These are phyloP conservation scores for Tupiocoris notatus DNA, from an alignment of 2,888 invertebrate genomes.

Conservation along the genomic window DNA sequence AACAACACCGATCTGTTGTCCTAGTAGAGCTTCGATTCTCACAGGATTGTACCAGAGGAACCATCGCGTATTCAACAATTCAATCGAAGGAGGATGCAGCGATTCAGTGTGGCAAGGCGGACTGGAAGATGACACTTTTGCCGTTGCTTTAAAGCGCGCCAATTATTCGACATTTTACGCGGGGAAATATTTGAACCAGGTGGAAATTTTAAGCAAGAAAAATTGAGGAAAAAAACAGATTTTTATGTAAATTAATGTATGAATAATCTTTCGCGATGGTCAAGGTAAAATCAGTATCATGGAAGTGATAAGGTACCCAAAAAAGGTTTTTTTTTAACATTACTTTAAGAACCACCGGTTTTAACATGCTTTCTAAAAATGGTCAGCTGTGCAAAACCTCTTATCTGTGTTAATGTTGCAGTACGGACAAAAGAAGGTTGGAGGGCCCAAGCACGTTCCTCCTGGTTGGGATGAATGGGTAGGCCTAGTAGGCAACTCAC, in stretches of 20 bases:
- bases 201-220: no score
- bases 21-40: slow-evolving; percentile 81
- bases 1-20: slow-evolving; percentile 84
- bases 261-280: no score
- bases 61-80: slow-evolving; percentile 75
- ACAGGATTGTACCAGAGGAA: slow-evolving; percentile 85
- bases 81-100: slow-evolving; percentile 74
- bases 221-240: no score
- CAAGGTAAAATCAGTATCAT: no score
- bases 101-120: slow-evolving; percentile 65
- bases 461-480: slow-evolving; percentile 85
- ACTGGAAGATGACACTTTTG: slow-evolving; percentile 68
- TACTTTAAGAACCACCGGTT: no score
- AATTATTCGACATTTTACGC: slow-evolving; percentile 84
- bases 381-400: no score
- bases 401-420: no score
- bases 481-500: slow-evolving; percentile 85
- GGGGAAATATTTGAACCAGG: slow-evolving; percentile 91
- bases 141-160: slow-evolving; percentile 63
- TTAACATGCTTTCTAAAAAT: no score
- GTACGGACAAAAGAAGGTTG: slow-evolving; percentile 63
- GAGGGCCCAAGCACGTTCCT: slow-evolving; percentile 69
- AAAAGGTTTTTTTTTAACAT: no score
- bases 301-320: slow-evolving; percentile 23
- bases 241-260: no score